phyloP scores from a whole-genome alignment of 1,140 invertebrate genomes.

The Saccostrea glomerata region DNA sequence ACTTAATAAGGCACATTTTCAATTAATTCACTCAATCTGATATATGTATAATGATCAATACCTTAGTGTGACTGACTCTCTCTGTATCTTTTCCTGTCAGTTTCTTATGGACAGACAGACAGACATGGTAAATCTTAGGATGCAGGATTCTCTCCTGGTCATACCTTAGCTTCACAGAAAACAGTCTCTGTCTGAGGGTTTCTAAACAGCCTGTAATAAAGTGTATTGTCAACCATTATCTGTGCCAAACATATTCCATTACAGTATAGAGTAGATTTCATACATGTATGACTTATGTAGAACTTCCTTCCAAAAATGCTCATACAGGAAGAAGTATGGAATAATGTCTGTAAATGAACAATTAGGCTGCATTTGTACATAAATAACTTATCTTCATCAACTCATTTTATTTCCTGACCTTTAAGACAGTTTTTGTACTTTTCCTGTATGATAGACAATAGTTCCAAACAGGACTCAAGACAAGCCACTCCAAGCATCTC shows the following conservation, averaged over 20 bases:
- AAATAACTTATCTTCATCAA: too few species aligned
- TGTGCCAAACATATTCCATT: too few species aligned
- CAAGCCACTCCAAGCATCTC: constrained; percentile 40
- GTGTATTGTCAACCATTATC: too few species aligned
- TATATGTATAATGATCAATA: neutral
- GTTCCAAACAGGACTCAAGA: constrained; percentile 49
- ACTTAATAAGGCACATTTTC: too few species aligned
- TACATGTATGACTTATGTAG: too few species aligned
- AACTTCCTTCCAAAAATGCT: too few species aligned
- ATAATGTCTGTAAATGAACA: too few species aligned
- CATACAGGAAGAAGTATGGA: too few species aligned
- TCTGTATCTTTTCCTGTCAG: neutral
- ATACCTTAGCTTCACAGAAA: neutral
- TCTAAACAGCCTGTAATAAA: neutral
- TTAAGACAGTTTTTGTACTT: constrained; percentile 44
- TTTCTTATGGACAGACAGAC: neutral
- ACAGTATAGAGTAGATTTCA: too few species aligned
- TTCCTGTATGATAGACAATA: constrained; percentile 45
- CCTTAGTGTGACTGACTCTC: neutral
- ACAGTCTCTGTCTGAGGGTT: neutral
- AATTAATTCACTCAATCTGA: neutral
- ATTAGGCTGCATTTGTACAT: too few species aligned
- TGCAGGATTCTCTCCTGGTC: neutral
- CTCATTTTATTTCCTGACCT: neutral
- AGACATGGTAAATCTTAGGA: neutral